A percentile compares a stretch with the other conserved stretches of the same genome.
Conservation (phyloP, 2,888 invertebrate genomes). For the Oeneis ivallda region DNA sequence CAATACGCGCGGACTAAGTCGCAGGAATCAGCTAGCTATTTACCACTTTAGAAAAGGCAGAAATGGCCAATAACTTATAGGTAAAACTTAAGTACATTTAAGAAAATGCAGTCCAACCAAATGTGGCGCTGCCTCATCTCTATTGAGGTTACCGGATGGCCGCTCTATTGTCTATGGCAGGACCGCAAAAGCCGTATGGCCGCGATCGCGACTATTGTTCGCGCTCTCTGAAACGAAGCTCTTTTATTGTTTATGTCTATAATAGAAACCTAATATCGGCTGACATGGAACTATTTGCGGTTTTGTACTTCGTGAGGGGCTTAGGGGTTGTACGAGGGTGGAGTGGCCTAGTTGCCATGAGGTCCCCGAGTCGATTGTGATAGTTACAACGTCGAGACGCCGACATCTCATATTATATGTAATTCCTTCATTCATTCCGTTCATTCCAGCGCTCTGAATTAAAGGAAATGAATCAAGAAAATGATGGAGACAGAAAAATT, state of each 20-base stretch:
- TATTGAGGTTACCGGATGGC: conserved; percentile 34
- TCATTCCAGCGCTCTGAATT: too few species aligned
- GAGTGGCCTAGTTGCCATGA: conserved; percentile 7
- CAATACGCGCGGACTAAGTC: too few species aligned
- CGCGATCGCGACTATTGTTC: conserved; percentile 26
- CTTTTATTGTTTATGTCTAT: conserved; percentile 31
- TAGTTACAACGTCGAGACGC: neutral
- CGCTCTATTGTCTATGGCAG: conserved; percentile 30
- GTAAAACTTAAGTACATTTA: too few species aligned
- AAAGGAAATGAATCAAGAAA: too few species aligned
- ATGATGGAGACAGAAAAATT: too few species aligned
- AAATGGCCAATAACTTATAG: too few species aligned
- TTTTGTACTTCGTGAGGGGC: conserved; percentile 12
- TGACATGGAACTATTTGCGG: conserved; percentile 20
- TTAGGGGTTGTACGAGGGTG: conserved; percentile 12
- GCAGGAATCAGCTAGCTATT: too few species aligned
- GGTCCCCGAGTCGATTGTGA: neutral
- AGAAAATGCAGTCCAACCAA: conserved; percentile 7
- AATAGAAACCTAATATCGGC: conserved; percentile 28
- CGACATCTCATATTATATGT: neutral
- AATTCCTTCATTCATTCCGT: too few species aligned
- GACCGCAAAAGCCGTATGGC: conserved; percentile 26
- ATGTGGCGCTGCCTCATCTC: conserved; percentile 23
- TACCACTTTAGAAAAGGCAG: too few species aligned
- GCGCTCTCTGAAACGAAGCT: conserved; percentile 22